Percentiles rank a stretch among this genome's conserved stretches.
Conservation (phyloP, 2,797 vertebrate species). For the Apodemus agrarius region DNA sequence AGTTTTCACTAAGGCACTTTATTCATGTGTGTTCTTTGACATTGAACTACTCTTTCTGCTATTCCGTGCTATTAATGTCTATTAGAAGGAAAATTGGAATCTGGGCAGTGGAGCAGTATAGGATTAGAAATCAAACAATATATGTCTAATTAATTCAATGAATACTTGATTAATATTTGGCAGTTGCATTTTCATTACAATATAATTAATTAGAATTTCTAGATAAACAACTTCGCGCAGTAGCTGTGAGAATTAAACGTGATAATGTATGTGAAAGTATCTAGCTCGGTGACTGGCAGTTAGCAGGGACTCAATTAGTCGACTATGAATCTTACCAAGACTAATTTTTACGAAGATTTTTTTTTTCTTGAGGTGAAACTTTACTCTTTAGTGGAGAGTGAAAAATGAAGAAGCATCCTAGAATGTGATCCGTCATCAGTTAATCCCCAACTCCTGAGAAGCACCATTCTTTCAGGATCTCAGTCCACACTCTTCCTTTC, state of each 20-base stretch:
- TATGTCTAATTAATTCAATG: conserved; percentile 84
- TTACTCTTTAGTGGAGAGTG: conserved; percentile 47
- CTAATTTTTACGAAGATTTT: conserved; percentile 73
- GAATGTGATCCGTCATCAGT: neutral
- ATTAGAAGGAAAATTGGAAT: conserved; percentile 81
- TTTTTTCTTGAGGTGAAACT: conserved; percentile 66
- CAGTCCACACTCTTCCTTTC: neutral
- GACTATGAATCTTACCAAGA: conserved; percentile 78
- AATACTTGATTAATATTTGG: conserved; percentile 84
- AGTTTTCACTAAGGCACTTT: conserved; percentile 67
- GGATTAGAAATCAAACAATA: conserved; percentile 84
- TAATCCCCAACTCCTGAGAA: conserved; percentile 25
- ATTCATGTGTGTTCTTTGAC: conserved; percentile 72
- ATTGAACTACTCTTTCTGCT: conserved; percentile 75
- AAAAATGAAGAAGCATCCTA: conserved; percentile 10
- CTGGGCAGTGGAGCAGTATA: conserved; percentile 81
- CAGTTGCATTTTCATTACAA: conserved; percentile 83
- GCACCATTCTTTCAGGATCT: neutral
- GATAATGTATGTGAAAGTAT: conserved; percentile 80
- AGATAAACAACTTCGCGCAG: conserved; percentile 80
- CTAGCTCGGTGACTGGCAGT: conserved; percentile 76
- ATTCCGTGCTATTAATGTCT: conserved; percentile 77
- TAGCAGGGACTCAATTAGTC: conserved; percentile 79
- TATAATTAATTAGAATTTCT: conserved; percentile 84
- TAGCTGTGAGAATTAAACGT: conserved; percentile 80